Conservation (phyloP, 2,797 vertebrate species). For the Malurus leucopterus region DNA sequence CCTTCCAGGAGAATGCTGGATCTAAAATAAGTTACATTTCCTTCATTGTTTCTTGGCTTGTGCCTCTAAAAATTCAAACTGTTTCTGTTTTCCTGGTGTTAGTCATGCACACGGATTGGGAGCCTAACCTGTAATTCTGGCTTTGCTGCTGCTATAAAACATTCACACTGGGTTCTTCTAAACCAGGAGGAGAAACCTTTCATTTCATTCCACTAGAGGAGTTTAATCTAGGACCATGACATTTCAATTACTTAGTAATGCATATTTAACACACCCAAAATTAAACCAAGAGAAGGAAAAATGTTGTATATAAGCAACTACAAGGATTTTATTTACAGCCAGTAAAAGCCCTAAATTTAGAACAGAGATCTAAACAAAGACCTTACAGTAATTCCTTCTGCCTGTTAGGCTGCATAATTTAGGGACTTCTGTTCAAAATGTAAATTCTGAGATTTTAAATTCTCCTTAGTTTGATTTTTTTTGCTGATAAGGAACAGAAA, state of each 20-base stretch:
- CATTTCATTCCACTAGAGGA: conserved; percentile 48
- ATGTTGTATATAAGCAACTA: conserved; percentile 12
- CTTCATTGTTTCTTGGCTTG: conserved; percentile 16
- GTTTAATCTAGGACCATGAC: conserved; percentile 54
- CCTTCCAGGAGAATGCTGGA: not conserved
- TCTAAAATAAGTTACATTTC: conserved; percentile 18
- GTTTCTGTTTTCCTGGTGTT: conserved; percentile 37
- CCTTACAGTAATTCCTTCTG: not conserved
- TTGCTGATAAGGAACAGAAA: not conserved
- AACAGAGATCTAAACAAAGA: conserved; percentile 25
- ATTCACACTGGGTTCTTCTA: conserved; percentile 22
- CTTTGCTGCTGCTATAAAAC: conserved; percentile 55
- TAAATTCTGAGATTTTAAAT: not conserved
- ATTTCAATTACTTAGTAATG: conserved; percentile 53
- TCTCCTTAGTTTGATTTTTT: not conserved
- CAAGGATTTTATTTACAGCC: conserved; percentile 34
- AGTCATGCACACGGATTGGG: conserved; percentile 35
- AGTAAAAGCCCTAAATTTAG: conserved; percentile 33
- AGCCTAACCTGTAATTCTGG: conserved; percentile 66
- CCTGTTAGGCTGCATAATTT: not conserved
- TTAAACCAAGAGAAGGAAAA: conserved; percentile 42
- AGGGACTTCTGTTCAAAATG: not conserved
- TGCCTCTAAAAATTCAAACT: not conserved
- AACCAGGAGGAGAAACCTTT: conserved; percentile 41
- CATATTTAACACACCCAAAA: conserved; percentile 42